Evolutionary conservation across 2,888 invertebrate species (phyloP), one percentile per base, ranked within the genome.

Genomic region (Odontocerum albicorne): DNA sequence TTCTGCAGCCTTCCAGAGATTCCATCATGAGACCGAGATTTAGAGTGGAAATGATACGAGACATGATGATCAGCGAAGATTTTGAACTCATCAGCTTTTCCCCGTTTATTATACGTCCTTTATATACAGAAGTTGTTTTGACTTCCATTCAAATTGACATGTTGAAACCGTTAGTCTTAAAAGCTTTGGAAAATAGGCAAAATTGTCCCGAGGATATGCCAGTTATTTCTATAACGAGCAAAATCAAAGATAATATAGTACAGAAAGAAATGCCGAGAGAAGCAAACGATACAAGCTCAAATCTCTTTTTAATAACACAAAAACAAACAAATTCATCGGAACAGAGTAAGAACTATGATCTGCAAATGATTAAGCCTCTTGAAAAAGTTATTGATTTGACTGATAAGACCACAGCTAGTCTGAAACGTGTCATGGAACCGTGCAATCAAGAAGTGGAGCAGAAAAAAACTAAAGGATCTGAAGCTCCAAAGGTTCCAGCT

Each of bases 41-140:
- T 19, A 33, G 42, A n/a, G 51, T 51, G 10, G 51, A 51, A n/a
- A 43, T 36, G 36, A 42, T 51, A 10, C 35, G 36, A 8, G 44
- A 44, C 22, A 21, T 42, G n/a, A 43, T 51, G 22, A 51, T 51
- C n/a, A 20, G 42, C 19, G 51, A 51, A 22, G 44, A 51, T 3
- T 51, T 51, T 36, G 36, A 35, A 27, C 15, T 43, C 1, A 36
- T 51, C 22, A 36, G 36, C 13, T 12, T 12, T 10, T 22, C 20
- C 10, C 51, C 51, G 4, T 51, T 51, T 19, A 15, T 27, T 2
- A 51, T 51, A 6, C 15, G 44, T 4, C 51, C 51, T 2, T n/a
- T 51, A 2, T 15, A 8, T 17, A 21, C 35, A 3, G 51, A 51
- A 12, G 36, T 51, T 10, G 35, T 51, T 4, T 31, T 51, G 16